Base-by-base conservation (phyloP, 1,140 invertebrate species). In the Telenomus remus region DNA sequence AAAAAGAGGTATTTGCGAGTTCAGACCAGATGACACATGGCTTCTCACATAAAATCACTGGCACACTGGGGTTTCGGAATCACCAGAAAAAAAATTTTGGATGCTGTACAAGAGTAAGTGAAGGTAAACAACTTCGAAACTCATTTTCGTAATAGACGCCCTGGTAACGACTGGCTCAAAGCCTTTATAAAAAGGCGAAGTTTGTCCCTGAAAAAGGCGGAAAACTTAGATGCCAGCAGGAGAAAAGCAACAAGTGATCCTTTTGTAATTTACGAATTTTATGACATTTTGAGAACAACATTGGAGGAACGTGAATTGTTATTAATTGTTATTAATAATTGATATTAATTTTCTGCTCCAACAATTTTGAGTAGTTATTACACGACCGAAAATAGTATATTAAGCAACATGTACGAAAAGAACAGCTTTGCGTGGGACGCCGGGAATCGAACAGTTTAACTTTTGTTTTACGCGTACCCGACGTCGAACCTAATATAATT, bases 261-360 rank as follows among this genome's bases (percentile, higher is more conserved):
- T 4, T 66, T 66, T 12, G 39, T 68, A 5, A 65, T 68, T 51
- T 74, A 61, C n/a, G 51, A 56, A 4, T 74, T 61, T 49, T 74
- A 74, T 63, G 70, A 66, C 9, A 19, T 57, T 0, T 6, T 73
- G 15, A 15, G 55, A 12, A 10, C 13, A 14, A 15, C 9, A 1
- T 12, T 60, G 27, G 54, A 27, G 39, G 10, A 43, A 0, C 46
- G 43, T 0, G 33, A 54, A 11, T 59, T 66, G 6, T 16, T 60
- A n/a, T n/a, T n/a, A n/a, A n/a, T n/a, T n/a, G n/a, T n/a, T n/a
- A n/a, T n/a, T n/a, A n/a, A n/a, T n/a, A n/a, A n/a, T n/a, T n/a
- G n/a, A n/a, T n/a, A n/a, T n/a, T n/a, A n/a, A n/a, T n/a, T n/a
- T n/a, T n/a, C n/a, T n/a, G n/a, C n/a, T n/a, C n/a, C n/a, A n/a